Percentiles rank a stretch among this genome's conserved stretches.
Evolutionary conservation across 2,797 vertebrate species (phyloP).

Genomic region (Mormyrus hasselquistii): DNA sequence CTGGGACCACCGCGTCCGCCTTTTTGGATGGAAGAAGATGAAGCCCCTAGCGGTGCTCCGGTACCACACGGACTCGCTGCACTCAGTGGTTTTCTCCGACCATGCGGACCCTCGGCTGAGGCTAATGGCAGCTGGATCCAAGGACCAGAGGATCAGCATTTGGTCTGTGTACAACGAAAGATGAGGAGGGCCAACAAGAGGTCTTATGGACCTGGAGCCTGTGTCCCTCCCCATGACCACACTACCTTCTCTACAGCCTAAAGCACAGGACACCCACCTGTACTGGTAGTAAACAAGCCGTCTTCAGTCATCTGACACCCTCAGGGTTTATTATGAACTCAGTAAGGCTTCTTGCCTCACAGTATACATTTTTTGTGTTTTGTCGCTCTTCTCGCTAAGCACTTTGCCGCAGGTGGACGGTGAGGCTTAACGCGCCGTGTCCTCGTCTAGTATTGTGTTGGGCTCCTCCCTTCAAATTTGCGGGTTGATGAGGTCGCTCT

Average conservation of each 20-base stretch:
- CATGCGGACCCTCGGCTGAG: conserved; percentile 55
- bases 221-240: not conserved
- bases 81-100: conserved; percentile 78
- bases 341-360: not conserved
- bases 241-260: not conserved
- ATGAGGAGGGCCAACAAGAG: conserved; percentile 38
- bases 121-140: conserved; percentile 83
- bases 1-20: conserved; percentile 83
- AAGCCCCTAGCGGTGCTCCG: conserved; percentile 81
- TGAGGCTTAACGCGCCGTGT: not conserved
- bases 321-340: not conserved
- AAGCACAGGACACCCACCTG: not conserved
- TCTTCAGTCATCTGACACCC: not conserved
- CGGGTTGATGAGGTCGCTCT: not conserved
- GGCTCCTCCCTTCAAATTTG: not conserved
- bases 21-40: conserved; percentile 85
- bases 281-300: not conserved
- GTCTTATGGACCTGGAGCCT: not conserved
- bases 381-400: not conserved
- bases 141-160: conserved; percentile 84
- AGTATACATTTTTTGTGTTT: not conserved
- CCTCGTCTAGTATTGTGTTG: not conserved
- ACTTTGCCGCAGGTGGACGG: not conserved
- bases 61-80: conserved; percentile 76
- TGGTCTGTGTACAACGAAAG: conserved; percentile 79